Evolutionary conservation across 2,113 vertebrate species (phyloP), one percentile per base, ranked within the genome.

Genomic region (Cairina moschata): DNA sequence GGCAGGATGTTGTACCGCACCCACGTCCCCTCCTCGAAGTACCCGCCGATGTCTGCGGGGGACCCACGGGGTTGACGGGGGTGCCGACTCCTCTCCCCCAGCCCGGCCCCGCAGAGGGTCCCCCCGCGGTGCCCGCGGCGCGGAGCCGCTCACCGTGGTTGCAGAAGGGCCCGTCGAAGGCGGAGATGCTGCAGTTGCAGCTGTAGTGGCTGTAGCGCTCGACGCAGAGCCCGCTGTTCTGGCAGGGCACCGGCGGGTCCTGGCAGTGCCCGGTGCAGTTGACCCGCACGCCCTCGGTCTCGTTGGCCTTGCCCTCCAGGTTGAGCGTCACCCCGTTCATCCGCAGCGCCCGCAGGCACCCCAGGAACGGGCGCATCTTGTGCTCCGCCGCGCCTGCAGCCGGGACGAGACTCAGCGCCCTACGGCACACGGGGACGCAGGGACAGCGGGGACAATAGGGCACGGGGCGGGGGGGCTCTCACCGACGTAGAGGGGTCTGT

Each of bases 91-190:
- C 56, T 31, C 29, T 60, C 26, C 32, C 22, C 32, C 4, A 17
- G 23, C 74, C 54, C 3, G 0, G 18, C 7, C 55, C 23, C 3
- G 0, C 3, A 1, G 11, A 10, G 17, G 4, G 29, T 9, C 63
- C 38, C 42, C 28, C 22, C n/a, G 6, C 6, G 1, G 32, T 1
- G 4, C 6, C 0, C 10, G 13, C 28, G 5, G 26, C 8, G 0
- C 52, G 9, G 31, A 14, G 25, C 40, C 46, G 2, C 98, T 98
- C 93, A 99, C 99, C 99, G 22, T 98, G 98, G 83, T 99, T 99
- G 97, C 99, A 99, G 83, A 99, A 99, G 48, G 98, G 99, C 23
- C 99, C 99, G 4, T 99, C 99, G 13, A 99, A 99, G 52, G 99
- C 99, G 0, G 99, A 99, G 97, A 99, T 96, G 94, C 99, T 99